These are phyloP conservation scores for Urocitellus parryii DNA, from an alignment of 2,113 vertebrate genomes.

Conservation along the genomic window DNA sequence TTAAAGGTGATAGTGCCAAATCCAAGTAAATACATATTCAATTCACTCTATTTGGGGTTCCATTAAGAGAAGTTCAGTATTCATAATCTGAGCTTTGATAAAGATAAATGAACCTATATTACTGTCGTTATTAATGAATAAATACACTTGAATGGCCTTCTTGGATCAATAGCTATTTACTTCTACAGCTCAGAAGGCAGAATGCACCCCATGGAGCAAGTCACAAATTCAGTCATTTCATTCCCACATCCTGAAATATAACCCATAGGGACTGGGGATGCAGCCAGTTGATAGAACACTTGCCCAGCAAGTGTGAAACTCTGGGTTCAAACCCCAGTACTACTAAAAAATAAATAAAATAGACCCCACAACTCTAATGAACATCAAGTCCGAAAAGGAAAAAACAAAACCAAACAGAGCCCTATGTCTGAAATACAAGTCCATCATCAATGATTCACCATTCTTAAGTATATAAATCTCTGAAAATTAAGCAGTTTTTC, in stretches of 20 bases:
- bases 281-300: too few species aligned
- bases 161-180: not conserved
- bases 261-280: too few species aligned
- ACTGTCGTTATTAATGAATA: not conserved
- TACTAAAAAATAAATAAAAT: too few species aligned
- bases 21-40: not conserved
- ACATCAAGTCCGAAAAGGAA: not conserved
- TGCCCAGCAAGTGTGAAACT: too few species aligned
- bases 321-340: too few species aligned
- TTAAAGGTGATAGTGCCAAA: not conserved
- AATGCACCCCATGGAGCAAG: not conserved
- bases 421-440: not conserved
- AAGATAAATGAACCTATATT: not conserved
- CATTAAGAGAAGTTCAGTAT: not conserved
- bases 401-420: not conserved
- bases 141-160: not conserved
- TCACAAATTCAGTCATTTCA: not conserved
- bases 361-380: not conserved
- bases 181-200: not conserved
- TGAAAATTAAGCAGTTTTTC: not conserved
- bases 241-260: not conserved
- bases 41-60: not conserved
- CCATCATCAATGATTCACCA: not conserved
- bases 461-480: not conserved
- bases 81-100: slow-evolving; percentile 14